Evolutionary conservation across 2,113 vertebrate species (phyloP), one percentile per base, ranked within the genome.

Genomic region (Malurus cyaneus): DNA sequence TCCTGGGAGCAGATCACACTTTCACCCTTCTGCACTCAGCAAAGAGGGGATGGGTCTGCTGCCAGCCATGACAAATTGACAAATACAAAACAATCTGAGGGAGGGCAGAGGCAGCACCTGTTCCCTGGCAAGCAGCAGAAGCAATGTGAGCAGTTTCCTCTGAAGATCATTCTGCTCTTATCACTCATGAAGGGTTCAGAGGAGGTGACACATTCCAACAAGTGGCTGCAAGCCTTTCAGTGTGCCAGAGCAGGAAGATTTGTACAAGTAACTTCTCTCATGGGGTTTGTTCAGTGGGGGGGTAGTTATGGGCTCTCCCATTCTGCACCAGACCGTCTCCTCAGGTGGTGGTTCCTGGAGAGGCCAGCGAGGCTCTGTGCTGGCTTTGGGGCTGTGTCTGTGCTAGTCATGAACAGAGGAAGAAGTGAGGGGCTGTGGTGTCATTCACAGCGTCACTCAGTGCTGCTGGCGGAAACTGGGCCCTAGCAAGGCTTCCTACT

Each of bases 281-380:
- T 3, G 50, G 49, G 20, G 16, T 62, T 86, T 66, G 52, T 50
- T 86, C 44, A 77, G 39, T 8, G 17, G 26, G 9, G 18, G 24
- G 54, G 53, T 6, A 69, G 8, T 47, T 60, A 46, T 34, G 42
- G 39, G 64, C 31, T 70, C 71, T 78, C 64, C 71, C 34, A 17
- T 54, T 31, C 64, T 29, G 54, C 14, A 10, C 39, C 53, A 56
- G 39, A 50, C 9, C 0, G 0, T 1, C 2, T 32, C n/a, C 54
- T 73, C 8, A 3, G 31, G 41, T 15, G 47, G 44, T 15, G 26
- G 61, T 20, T 49, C 61, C 49, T 11, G 3, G 14, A 47, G 54
- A 53, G 31, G 71, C 50, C 46, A 66, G 42, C 0, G 0, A 65
- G 67, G 53, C 67, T 26, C 17, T 2, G 3, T 0, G 0, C 46